Conservation (phyloP, 2,797 vertebrate species). For the Myiotriccus ornatus region DNA sequence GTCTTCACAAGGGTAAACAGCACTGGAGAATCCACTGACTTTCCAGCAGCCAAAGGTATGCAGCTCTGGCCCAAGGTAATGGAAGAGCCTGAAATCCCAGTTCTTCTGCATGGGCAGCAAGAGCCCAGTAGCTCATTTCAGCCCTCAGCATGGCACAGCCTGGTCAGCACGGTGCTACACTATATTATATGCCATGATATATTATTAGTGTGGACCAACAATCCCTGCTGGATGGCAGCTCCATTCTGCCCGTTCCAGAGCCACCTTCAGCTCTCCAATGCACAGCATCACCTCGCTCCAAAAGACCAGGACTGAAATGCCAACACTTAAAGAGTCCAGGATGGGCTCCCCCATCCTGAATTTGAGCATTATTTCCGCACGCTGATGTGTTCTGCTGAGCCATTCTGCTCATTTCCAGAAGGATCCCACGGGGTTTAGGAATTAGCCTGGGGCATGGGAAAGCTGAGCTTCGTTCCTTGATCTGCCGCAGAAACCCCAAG, state of each 20-base stretch:
- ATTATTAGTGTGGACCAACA: neutral
- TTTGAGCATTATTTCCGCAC: neutral
- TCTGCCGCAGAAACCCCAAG: constrained; percentile 57
- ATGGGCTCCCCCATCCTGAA: neutral
- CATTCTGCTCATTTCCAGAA: constrained; percentile 13
- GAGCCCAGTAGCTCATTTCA: neutral
- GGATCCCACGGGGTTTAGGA: constrained; percentile 32
- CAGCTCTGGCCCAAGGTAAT: neutral
- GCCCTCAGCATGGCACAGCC: neutral
- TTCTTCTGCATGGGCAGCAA: neutral
- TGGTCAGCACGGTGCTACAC: neutral
- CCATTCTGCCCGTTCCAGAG: neutral
- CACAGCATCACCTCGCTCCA: neutral
- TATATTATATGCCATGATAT: too few species aligned
- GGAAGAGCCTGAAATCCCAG: neutral
- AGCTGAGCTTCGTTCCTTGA: constrained; percentile 44
- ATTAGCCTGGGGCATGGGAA: constrained; percentile 52
- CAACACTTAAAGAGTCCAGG: neutral
- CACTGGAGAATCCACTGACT: neutral
- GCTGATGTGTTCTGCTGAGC: constrained; percentile 5
- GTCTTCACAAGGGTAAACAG: neutral
- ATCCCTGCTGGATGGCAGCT: neutral
- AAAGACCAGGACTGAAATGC: neutral
- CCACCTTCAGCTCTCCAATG: neutral
- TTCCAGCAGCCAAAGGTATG: neutral